Conservation (phyloP, 2,888 invertebrate genomes). For the Gerosis bhagava region DNA sequence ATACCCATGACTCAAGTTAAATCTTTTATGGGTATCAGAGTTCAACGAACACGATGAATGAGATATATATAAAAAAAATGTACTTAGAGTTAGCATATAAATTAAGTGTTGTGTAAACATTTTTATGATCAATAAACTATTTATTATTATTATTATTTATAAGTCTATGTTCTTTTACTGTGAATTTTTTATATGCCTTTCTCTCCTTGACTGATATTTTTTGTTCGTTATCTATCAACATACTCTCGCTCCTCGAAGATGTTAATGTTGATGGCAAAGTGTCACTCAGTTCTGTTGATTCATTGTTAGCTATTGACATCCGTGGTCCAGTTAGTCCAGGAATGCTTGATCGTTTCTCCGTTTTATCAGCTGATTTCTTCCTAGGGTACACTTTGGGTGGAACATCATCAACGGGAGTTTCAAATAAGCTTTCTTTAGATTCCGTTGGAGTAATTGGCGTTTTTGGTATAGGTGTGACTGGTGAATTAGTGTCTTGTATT, state of each 20-base stretch:
- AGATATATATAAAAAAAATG: too few species aligned
- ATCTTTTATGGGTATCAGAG: too few species aligned
- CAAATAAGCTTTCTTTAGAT: slow-evolving; percentile 48
- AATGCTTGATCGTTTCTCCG: slow-evolving; percentile 50
- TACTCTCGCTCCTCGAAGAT: slow-evolving; percentile 65
- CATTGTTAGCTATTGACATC: slow-evolving; percentile 50
- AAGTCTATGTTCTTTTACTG: too few species aligned
- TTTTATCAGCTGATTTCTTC: slow-evolving; percentile 58
- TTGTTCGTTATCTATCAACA: slow-evolving; percentile 78
- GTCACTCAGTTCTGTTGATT: slow-evolving; percentile 44
- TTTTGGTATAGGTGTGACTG: slow-evolving; percentile 27
- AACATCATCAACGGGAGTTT: slow-evolving; percentile 43
- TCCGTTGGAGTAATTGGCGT: slow-evolving; percentile 36
- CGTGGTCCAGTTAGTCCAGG: slow-evolving; percentile 36
- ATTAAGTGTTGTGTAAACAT: too few species aligned
- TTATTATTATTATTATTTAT: too few species aligned
- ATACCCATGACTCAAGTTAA: too few species aligned
- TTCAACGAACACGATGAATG: too few species aligned
- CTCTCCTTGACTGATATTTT: slow-evolving; percentile 93
- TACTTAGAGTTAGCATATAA: too few species aligned
- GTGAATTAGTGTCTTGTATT: slow-evolving; percentile 47
- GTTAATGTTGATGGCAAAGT: slow-evolving; percentile 41
- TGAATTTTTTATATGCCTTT: too few species aligned
- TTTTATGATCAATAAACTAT: too few species aligned
- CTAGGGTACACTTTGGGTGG: slow-evolving; percentile 63